Base-by-base conservation (phyloP, 1,140 invertebrate genomes). In the Drosophila arawakana region DNA sequence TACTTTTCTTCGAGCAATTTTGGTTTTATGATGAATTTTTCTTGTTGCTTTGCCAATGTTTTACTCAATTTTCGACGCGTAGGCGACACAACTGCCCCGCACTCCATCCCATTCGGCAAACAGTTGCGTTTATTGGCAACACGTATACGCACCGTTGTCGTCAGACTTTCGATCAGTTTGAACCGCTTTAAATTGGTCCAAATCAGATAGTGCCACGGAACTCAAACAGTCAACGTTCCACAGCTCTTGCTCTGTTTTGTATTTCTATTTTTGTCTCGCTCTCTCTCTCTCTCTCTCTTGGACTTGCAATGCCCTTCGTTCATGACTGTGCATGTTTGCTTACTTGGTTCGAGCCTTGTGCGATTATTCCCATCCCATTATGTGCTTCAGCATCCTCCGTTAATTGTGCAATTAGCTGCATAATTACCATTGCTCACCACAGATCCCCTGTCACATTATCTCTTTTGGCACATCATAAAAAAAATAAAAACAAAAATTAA, bases 331-430 rank as follows among this genome's bases (percentile, higher is more conserved):
- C 58, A 73, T 9, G 34, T 65, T 21, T 50, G 18, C 37, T 7
- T 41, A 13, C 39, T 41, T 11, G 39, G 37, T 25, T 6, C 11
- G 25, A 49, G 47, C 25, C 47, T 25, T 7, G 25, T 15, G 25
- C 7, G 30, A 37, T 8, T 37, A 43, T 58, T 39, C 37, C 41
- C 57, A 10, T 54, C 35, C 47, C 67, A 41, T 62, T 70, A 34
- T 54, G 50, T 37, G 34, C 3, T 30, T 50, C 44, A 50, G 55
- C 61, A 65, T 60, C 46, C 61, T 54, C 21, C 30, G 44, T 72
- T 85, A 85, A 84, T 84, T 84, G 66, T 61, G 44, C 74, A 84
- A 84, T 85, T 85, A 85, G 69, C 65, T 74, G 81, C 81, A 84
- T 85, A 84, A 84, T 84, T 85, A 71, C 59, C 58, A 65, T 58